These are phyloP conservation scores for Tryphoninae sp. DNA, from an alignment of 2,888 invertebrate genomes.

Conservation along the genomic window DNA sequence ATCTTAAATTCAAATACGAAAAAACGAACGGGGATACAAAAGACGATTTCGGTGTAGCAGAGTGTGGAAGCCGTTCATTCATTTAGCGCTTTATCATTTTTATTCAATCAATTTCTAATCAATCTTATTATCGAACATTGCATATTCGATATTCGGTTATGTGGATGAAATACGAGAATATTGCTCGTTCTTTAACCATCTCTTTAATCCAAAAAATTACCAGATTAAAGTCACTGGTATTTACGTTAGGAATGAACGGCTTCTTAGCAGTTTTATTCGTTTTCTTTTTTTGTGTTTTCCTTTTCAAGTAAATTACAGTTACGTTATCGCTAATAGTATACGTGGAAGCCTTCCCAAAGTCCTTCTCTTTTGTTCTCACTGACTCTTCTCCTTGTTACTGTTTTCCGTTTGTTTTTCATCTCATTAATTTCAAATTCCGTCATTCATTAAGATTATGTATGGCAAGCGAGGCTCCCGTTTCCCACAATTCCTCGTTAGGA, in stretches of 20 bases:
- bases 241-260: constrained; percentile 59
- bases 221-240: constrained; percentile 50
- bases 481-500: constrained; percentile 68
- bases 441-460: constrained; percentile 70
- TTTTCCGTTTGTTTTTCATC: constrained; percentile 13
- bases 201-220: constrained; percentile 51
- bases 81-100: constrained; percentile 31
- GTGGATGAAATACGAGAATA: constrained; percentile 29
- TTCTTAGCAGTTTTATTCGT: constrained; percentile 39
- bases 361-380: constrained; percentile 35
- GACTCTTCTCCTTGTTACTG: constrained; percentile 16
- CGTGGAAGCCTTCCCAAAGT: constrained; percentile 63
- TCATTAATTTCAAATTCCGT: constrained; percentile 33
- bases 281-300: constrained; percentile 13
- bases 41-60: constrained; percentile 38
- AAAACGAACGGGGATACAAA: constrained; percentile 19
- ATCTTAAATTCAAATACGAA: constrained; percentile 2
- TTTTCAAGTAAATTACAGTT: constrained; percentile 61
- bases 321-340: constrained; percentile 65
- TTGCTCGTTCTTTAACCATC: constrained; percentile 23
- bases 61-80: constrained; percentile 50
- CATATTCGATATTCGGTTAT: constrained; percentile 43
- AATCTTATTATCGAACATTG: constrained; percentile 58
- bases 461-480: constrained; percentile 75
- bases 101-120: constrained; percentile 24